Evolutionary conservation across 2,888 invertebrate species (phyloP).

Genomic region (Philonicus albiceps): DNA sequence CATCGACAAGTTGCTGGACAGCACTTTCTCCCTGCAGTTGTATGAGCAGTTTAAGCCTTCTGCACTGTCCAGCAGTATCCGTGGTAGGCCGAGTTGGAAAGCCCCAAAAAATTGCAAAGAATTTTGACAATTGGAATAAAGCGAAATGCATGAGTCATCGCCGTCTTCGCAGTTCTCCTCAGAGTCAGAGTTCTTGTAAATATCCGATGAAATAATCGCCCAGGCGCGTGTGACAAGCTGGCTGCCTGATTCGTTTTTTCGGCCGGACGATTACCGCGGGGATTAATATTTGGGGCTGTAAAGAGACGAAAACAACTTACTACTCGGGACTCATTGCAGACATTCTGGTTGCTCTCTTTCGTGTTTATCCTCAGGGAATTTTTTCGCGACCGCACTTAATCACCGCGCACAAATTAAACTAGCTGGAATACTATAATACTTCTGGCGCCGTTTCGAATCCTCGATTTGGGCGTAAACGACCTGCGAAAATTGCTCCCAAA

Average conservation of each 20-base stretch:
- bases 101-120: neutral
- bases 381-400: constrained; percentile 15
- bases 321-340: constrained; percentile 82
- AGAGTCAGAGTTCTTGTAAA: neutral
- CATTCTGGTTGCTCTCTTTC: constrained; percentile 54
- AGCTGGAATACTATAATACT: neutral
- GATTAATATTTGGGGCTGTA: neutral
- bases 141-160: constrained; percentile 22
- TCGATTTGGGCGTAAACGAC: neutral
- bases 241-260: neutral
- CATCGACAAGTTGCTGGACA: neutral
- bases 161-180: neutral
- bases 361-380: constrained; percentile 11
- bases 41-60: neutral
- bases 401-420: constrained; percentile 34
- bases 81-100: neutral
- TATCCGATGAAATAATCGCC: constrained; percentile 21
- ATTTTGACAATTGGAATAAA: constrained; percentile 12
- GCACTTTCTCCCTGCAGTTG: neutral
- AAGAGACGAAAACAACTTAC: constrained; percentile 66
- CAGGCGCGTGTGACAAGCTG: constrained; percentile 45
- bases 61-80: neutral
- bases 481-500: neutral
- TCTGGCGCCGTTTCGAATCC: neutral
- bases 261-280: neutral